Base-by-base conservation (phyloP, 2,113 vertebrate species). In the Macroglossus sobrinus region DNA sequence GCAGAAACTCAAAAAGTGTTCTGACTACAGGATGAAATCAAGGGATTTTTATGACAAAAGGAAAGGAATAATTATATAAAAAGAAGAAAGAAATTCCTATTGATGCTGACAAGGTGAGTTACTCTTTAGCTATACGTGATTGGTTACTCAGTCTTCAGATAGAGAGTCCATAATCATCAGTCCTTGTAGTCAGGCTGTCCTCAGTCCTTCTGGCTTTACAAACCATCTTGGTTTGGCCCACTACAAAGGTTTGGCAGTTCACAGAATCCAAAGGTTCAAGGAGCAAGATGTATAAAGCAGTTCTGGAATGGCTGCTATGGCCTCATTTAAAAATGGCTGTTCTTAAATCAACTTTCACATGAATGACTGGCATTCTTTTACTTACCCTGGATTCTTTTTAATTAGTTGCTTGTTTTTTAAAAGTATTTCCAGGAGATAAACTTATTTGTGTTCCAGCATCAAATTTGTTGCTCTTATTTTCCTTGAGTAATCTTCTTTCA, bases 341-440 rank as follows among this genome's bases (percentile, higher is more conserved):
- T 24, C 22, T 79, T 55, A 63, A 21, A 21, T 64, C 19, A 45
- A n/a, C 80, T 84, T 84, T 84, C 13, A 66, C 43, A 26, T 61
- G 57, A 80, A 22, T n/a, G 63, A 86, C 2, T 40, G 33, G 13
- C 15, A 40, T 85, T 87, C 16, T 81, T 69, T 64, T 85, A 69
- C 35, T 81, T 7, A 9, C 1, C 33, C 66, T 66, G 33, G 7
- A 84, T 95, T 79, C 40, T 30, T 87, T 92, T 97, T 71, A 94
- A 93, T 94, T 90, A 69, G 38, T 38, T 84, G 13, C 3, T 93
- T 43, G 22, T 66, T 74, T 95, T 90, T 75, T 75, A 1, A 22
- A 93, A 78, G 26, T 35, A 76, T 64, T 94, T 96, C 40, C 24
- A 94, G 45, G 64, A 89, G 69, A 93, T 94, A 82, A 40, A 72